A percentile compares a stretch with the other conserved stretches of the same genome.
Evolutionary conservation across 2,888 invertebrate species (phyloP).

Genomic region (Pyrgus malvae): DNA sequence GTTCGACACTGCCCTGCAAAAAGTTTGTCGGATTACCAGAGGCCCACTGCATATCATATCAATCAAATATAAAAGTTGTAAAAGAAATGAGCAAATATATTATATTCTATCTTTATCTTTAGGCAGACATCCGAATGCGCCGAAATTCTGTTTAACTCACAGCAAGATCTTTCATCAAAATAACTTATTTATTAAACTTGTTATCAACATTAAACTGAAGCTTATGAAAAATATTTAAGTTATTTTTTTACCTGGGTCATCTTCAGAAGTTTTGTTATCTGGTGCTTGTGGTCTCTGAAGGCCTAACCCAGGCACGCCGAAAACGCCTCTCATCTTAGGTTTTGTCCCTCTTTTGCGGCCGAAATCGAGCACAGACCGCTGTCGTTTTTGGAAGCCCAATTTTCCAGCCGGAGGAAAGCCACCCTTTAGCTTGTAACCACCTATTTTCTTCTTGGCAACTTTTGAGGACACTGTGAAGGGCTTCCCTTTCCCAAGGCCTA

Average conservation of each 20-base stretch:
- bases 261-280: conserved; percentile 73
- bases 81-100: no score
- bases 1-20: no score
- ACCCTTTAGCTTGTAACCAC: conserved; percentile 86
- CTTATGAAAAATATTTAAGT: no score
- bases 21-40: no score
- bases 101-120: no score
- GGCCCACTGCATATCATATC: background rate
- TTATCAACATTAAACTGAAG: no score
- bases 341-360: conserved; percentile 93
- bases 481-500: conserved; percentile 90
- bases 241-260: conserved; percentile 76
- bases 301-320: conserved; percentile 90
- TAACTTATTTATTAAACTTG: no score
- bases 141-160: no score
- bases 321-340: conserved; percentile 92
- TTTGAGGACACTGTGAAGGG: conserved; percentile 88
- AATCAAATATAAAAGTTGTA: conserved; percentile 8
- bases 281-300: conserved; percentile 85
- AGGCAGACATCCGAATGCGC: no score
- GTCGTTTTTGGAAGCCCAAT: conserved; percentile 87
- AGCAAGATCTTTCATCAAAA: no score
- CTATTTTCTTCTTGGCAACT: conserved; percentile 89
- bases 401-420: conserved; percentile 84
- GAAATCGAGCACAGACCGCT: conserved; percentile 86